These are phyloP conservation scores for Tragelaphus eurycerus DNA, from an alignment of 2,797 vertebrate species.

Conservation along the genomic window DNA sequence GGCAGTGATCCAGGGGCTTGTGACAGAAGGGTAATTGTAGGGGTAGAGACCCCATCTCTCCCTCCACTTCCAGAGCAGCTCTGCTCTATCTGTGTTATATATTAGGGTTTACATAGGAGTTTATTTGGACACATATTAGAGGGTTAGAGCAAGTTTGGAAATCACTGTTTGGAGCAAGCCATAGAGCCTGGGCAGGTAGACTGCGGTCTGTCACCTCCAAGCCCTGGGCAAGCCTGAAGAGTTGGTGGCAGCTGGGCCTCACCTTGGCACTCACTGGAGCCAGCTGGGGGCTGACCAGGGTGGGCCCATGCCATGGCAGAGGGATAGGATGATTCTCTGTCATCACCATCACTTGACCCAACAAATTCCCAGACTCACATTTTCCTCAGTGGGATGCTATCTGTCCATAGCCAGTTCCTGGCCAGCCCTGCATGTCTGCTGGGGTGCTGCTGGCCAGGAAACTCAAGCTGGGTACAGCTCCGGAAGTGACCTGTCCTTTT, in stretches of 20 bases:
- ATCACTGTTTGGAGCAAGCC: not conserved
- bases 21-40: not conserved
- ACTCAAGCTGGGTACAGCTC: not conserved
- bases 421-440: not conserved
- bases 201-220: not conserved
- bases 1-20: not conserved
- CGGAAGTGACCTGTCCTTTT: not conserved
- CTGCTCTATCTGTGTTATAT: not conserved
- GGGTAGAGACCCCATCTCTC: not conserved
- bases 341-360: not conserved
- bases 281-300: not conserved
- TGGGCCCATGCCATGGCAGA: not conserved
- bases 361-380: not conserved
- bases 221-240: not conserved
- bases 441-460: not conserved
- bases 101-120: not conserved
- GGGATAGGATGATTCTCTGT: not conserved
- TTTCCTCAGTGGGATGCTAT: not conserved
- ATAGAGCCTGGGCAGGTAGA: not conserved
- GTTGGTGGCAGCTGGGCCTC: not conserved
- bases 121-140: not conserved
- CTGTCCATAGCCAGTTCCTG: not conserved
- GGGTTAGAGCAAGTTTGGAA: not conserved
- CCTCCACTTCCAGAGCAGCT: not conserved
- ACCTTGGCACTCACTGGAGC: not conserved